Percentiles rank a stretch among this genome's conserved stretches.
phyloP scores from a whole-genome alignment of 2,888 invertebrate genomes.

The Lampropteryx suffumata region DNA sequence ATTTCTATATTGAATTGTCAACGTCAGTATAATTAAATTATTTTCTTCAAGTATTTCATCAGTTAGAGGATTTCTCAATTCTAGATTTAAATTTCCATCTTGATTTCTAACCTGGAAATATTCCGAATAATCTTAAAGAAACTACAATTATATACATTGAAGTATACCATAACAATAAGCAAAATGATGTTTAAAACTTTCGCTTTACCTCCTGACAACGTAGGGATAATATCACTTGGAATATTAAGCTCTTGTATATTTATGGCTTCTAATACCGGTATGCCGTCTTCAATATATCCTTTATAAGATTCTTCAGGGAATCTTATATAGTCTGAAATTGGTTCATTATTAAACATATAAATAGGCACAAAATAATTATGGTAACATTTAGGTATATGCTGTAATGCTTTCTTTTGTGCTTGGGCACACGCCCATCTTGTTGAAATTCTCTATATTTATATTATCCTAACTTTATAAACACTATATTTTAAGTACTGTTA shows the following conservation, averaged over 20 bases:
- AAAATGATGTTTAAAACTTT: no score
- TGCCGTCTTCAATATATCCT: constrained; percentile 34
- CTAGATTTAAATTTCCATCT: constrained; percentile 30
- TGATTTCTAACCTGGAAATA: constrained; percentile 39
- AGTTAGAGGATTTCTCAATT: constrained; percentile 28
- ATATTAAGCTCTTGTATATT: constrained; percentile 31
- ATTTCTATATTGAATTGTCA: constrained; percentile 32
- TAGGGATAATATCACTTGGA: constrained; percentile 28
- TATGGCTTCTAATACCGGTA: constrained; percentile 32
- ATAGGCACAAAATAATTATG: no score
- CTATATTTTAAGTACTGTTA: no score
- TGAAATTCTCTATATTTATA: no score
- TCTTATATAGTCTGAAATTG: constrained; percentile 25
- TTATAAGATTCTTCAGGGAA: constrained; percentile 39
- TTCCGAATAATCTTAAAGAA: constrained; percentile 42
- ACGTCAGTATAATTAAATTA: constrained; percentile 36
- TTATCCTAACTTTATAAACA: no score
- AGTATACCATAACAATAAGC: not conserved
- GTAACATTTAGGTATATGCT: no score
- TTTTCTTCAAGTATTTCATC: constrained; percentile 29
- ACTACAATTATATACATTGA: constrained; percentile 20
- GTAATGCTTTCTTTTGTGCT: no score
- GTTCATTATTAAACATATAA: not conserved
- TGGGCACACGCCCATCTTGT: no score
- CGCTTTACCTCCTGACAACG: constrained; percentile 40